A percentile compares a stretch with the other conserved stretches of the same genome.
These are phyloP conservation scores for Geophilus truncorum DNA, from an alignment of 2,888 invertebrate genomes.

Conservation along the genomic window DNA sequence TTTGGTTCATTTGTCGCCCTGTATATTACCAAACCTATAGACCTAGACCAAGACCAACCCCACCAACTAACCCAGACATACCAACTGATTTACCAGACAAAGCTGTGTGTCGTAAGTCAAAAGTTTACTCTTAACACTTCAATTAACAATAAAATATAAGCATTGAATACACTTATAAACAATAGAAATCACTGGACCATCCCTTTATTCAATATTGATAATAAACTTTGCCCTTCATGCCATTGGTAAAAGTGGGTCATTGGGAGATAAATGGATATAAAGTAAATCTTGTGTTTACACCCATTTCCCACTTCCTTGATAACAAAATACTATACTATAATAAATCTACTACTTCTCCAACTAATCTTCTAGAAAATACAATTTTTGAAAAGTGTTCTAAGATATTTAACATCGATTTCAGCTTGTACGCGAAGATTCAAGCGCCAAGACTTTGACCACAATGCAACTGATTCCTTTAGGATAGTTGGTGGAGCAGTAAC, in stretches of 20 bases:
- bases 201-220: too few species aligned
- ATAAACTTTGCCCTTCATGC: too few species aligned
- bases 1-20: background rate
- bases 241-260: too few species aligned
- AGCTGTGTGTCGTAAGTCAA: background rate
- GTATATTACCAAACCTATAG: background rate
- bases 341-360: too few species aligned
- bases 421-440: background rate
- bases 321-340: too few species aligned
- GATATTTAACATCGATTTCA: background rate
- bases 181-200: too few species aligned
- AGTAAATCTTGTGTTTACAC: too few species aligned
- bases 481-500: background rate
- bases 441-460: background rate
- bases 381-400: background rate
- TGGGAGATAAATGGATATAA: too few species aligned
- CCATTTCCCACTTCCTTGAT: too few species aligned
- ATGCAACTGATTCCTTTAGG: background rate
- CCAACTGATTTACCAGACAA: background rate
- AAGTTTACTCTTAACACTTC: too few species aligned
- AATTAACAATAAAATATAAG: too few species aligned
- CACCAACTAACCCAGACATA: background rate
- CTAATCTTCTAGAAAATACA: background rate
- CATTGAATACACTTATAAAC: too few species aligned
- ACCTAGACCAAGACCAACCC: background rate